Evolutionary conservation across 2,113 vertebrate genomes (phyloP), one percentile per base, ranked within the genome.

Genomic region (Malurus melanocephalus): DNA sequence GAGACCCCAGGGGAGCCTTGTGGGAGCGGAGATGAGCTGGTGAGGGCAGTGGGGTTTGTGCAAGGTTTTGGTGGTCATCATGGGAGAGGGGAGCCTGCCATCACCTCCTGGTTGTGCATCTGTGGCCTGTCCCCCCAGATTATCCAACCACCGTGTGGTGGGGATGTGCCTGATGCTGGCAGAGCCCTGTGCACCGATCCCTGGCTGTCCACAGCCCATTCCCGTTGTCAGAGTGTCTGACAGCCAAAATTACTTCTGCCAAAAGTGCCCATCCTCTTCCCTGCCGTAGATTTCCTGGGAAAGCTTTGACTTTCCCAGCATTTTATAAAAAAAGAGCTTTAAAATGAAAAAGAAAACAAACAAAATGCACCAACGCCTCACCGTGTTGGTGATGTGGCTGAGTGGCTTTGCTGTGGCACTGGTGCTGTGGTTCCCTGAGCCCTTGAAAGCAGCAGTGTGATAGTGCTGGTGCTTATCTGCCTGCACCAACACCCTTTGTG

Each of bases 311-410:
- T 81, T 92, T 60, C 20, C n/a, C 64, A 32, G 19, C 6, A 6
- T 76, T 82, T 90, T 60, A 11, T 81, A 52, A 1, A 27, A n/a
- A 61, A 49, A 4, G 48, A 88, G 28, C 28, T 30, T 83, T 57
- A 21, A 43, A 27, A 55, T 42, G 32, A 8, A 55, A 24, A 45
- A 46, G 23, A 38, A 8, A 26, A 4, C 5, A 5, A 60, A 10
- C 28, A 43, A 26, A 66, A 2, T 4, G 1, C 11, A 6, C 10
- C 0, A 0, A 3, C 78, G 28, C 49, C 23, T 16, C 8, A 9
- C 7, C 1, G 10, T 5, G 8, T 46, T 66, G 0, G 2, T 1
- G 7, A 32, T 0, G 1, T 16, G 61, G 16, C 52, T 2, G 22
- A 24, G 78, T 0, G 2, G 71, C 38, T 76, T 52, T 76, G 72